Base-by-base conservation (phyloP, 2,888 invertebrate genomes). In the Neoaliturus tenellus region DNA sequence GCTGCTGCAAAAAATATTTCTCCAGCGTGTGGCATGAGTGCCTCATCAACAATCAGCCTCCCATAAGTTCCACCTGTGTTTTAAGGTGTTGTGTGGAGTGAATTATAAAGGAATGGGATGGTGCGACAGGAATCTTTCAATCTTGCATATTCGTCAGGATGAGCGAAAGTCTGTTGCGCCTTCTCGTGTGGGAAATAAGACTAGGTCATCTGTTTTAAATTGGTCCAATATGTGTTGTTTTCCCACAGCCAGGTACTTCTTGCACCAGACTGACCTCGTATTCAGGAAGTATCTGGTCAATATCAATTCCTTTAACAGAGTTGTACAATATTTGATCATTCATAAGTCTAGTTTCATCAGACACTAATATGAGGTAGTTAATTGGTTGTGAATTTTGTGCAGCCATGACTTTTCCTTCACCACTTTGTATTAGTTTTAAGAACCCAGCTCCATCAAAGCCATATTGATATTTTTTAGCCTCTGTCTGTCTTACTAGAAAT, bases 41-140 rank as follows among this genome's bases (percentile, higher is more conserved):
- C 80, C 31, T 80, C 80, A 33, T 51, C 55, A 48, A 80, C 35
- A 33, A 80, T 58, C n/a, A 78, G 55, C n/a, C 48, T 78, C 48
- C 28, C 51, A 23, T 71, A 71, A n/a, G 5, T 71, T n/a, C 41
- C 41, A 28, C 71, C 71, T 20, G 14, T n/a, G n/a, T 20, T n/a
- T 71, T 71, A 6, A 71, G 33, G 28, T 71, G 41, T 39, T 20
- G 31, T 6, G n/a, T 71, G 23, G 39, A 71, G 71, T 71, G 5
- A 5, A 71, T 71, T 35, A 71, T 17, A n/a, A 71, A 39, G 35
- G 71, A 71, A 33, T 69, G 69, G 6, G 23, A n/a, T 23, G n/a
- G 71, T 71, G 2, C 71, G 33, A 20, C 17, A 71, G 35, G 71
- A 39, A 39, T 71, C 41, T 2, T 35, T 71, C 20, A 20, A 51